Percentiles rank a stretch among this genome's conserved stretches.
These are phyloP conservation scores for Pherbina coryleti DNA, from an alignment of 2,888 invertebrate species.

Conservation along the genomic window DNA sequence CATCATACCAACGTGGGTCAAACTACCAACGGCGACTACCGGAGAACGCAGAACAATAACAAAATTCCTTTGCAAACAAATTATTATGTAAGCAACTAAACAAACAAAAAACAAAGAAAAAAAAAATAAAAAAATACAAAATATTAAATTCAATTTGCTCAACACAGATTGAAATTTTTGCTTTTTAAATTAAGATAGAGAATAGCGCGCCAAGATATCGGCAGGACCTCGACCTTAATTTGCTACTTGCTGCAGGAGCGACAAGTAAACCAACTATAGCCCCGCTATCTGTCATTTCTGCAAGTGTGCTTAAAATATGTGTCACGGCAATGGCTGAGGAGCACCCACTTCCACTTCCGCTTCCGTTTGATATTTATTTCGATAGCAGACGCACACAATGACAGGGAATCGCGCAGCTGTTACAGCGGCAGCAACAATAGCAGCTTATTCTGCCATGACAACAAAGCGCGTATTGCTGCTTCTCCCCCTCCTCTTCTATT, in stretches of 20 bases:
- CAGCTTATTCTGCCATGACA: too few species aligned
- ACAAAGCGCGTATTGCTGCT: background rate
- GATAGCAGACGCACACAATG: too few species aligned
- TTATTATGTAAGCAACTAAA: background rate
- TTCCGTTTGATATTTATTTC: too few species aligned
- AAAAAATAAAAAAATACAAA: background rate
- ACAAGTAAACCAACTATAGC: background rate
- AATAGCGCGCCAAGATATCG: background rate
- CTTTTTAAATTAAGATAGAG: background rate
- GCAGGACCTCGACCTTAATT: background rate
- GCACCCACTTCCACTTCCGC: too few species aligned
- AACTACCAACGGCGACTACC: too few species aligned
- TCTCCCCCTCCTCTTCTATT: background rate
- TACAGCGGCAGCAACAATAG: too few species aligned
- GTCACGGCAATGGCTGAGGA: background rate
- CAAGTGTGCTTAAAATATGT: background rate
- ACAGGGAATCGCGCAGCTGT: too few species aligned
- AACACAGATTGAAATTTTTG: background rate
- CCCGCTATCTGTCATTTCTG: background rate
- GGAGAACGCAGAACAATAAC: background rate
- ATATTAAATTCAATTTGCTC: background rate
- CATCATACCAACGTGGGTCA: too few species aligned
- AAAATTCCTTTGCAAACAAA: slow-evolving; percentile 24
- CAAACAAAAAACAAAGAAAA: too few species aligned
- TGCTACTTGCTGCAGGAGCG: background rate